A percentile compares a stretch with the other conserved stretches of the same genome.
Conservation (phyloP, 2,797 vertebrate genomes). For the Helicolenus hilgendorfi region DNA sequence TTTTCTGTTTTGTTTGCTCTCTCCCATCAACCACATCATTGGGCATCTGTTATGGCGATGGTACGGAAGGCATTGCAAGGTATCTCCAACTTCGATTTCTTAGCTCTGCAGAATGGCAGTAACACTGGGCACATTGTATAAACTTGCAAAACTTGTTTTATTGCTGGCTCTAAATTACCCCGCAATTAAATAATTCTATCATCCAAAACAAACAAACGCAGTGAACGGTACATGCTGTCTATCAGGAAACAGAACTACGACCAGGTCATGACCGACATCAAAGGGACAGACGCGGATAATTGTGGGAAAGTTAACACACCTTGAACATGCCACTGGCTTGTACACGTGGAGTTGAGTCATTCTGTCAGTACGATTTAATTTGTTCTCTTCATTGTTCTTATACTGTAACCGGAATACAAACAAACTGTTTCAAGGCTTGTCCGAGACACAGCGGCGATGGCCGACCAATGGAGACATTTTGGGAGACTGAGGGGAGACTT, state of each 20-base stretch:
- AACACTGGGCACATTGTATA: neutral
- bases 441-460: neutral
- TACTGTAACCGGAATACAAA: neutral
- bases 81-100: neutral
- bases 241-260: neutral
- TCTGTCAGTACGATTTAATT: neutral
- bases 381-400: neutral
- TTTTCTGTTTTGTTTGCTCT: neutral
- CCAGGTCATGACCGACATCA: neutral
- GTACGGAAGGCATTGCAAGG: neutral
- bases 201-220: conserved; percentile 14
- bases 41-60: neutral
- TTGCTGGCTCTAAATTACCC: neutral
- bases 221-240: neutral
- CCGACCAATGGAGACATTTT: conserved; percentile 70
- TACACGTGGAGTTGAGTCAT: neutral
- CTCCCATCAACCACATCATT: neutral
- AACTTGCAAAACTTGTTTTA: conserved; percentile 37
- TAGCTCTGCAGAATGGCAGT: neutral
- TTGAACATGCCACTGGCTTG: neutral
- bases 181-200: conserved; percentile 27
- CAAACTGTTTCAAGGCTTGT: conserved; percentile 10
- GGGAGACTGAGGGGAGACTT: conserved; percentile 65
- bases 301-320: conserved; percentile 18
- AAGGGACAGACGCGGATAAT: neutral